Evolutionary conservation across 1,140 invertebrate genomes (phyloP), one percentile per base, ranked within the genome.

Genomic region (Plodia interpunctella): DNA sequence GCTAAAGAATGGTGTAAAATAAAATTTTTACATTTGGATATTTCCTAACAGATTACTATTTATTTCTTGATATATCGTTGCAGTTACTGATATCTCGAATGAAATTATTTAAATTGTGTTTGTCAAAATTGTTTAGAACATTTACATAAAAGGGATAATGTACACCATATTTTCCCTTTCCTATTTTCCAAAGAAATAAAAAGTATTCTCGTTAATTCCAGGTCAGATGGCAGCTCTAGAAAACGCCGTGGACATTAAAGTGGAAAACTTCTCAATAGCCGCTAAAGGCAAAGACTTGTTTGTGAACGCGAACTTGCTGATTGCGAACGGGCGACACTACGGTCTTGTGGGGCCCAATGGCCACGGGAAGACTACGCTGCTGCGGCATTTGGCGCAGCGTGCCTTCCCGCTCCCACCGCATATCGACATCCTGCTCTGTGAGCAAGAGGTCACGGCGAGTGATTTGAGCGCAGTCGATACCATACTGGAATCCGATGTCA

Each of bases 261-360:
- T 98, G 19, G 98, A 99, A 80, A 98, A 98, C 87, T 99, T 99
- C 80, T 98, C 97, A 58, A 99, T 99, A 65, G 94, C 97, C 19
- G 98, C 98, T 0, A 97, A 97, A 86, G 99, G 99, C 35, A 98
- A 99, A 76, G 97, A 99, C 84, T 90, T 99, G 17, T 99, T 99
- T 87, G 95, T 98, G 10, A 99, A 99, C 91, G 99, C 99, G 0
- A 97, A 94, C 88, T 89, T 99, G 5, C 90, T 98, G 19, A 99
- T 99, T 69, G 97, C 98, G 3, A 94, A 96, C 76, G 97, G 97
- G 0, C 92, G 98, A 62, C 93, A 97, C 76, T 99, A 99, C 88
- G 99, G 99, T 78, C 90, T 99, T 5, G 98, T 99, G 20, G 99
- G 99, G 44, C 99, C 98, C 4, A 99, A 99, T 91, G 98, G 98